Evolutionary conservation across 1,140 invertebrate genomes (phyloP).

Genomic region (Macrotrachela quadricornifera): DNA sequence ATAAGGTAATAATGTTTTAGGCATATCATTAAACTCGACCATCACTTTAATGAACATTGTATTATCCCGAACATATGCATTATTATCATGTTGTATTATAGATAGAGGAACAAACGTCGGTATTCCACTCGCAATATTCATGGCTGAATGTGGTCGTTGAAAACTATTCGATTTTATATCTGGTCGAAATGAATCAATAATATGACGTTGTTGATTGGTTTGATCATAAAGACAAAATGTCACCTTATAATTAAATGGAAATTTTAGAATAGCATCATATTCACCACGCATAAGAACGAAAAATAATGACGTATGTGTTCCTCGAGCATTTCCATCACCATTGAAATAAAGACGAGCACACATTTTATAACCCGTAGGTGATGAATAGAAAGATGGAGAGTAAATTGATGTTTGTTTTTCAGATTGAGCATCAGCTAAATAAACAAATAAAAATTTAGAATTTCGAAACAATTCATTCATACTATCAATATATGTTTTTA

Average conservation of each 20-base stretch:
- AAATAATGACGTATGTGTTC: slow-evolving; percentile 8
- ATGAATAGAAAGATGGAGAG: slow-evolving; percentile 24
- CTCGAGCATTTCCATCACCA: slow-evolving; percentile 8
- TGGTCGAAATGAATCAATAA: slow-evolving; percentile 13
- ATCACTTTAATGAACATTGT: too few relatives aligned
- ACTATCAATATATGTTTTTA: too few relatives aligned
- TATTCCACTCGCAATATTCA: slow-evolving; percentile 3
- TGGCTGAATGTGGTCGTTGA: background rate
- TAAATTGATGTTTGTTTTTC: slow-evolving; percentile 18
- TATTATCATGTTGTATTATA: too few relatives aligned
- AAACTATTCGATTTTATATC: slow-evolving; percentile 7
- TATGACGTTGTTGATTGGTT: background rate
- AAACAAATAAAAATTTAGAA: too few relatives aligned
- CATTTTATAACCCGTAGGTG: slow-evolving; percentile 17
- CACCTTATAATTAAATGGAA: slow-evolving; percentile 17
- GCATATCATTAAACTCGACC: too few relatives aligned
- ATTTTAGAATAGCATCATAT: slow-evolving; percentile 15
- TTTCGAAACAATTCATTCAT: too few relatives aligned
- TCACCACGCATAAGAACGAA: slow-evolving; percentile 8
- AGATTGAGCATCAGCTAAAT: slow-evolving; percentile 12
- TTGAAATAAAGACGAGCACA: slow-evolving; percentile 4
- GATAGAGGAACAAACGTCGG: background rate
- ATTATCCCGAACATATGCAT: too few relatives aligned
- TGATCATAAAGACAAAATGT: slow-evolving; percentile 14
- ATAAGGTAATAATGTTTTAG: too few relatives aligned